Conservation (phyloP, 2,888 invertebrate genomes). For the Acanthoscelides obtectus region DNA sequence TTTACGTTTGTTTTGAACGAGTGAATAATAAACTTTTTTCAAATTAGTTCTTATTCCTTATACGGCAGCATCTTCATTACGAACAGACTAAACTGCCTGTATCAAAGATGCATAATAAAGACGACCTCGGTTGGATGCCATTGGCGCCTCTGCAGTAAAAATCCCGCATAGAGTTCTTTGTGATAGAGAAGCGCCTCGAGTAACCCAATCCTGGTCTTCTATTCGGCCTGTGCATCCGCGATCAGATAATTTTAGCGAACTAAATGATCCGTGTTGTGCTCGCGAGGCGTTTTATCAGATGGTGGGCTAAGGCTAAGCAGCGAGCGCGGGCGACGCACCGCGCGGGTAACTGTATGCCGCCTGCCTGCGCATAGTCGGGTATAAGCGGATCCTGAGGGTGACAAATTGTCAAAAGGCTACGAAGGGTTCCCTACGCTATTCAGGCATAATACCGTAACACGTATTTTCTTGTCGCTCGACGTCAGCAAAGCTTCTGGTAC, state of each 20-base stretch:
- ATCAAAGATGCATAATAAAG: background rate
- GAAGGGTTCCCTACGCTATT: no score
- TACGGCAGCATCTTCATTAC: no score
- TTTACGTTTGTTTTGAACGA: no score
- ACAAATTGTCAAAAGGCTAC: no score
- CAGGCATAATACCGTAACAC: no score
- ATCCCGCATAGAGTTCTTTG: background rate
- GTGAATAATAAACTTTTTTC: no score
- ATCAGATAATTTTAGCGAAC: conserved; percentile 24
- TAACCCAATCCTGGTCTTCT: conserved; percentile 16
- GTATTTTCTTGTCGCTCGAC: no score
- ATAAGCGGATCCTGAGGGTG: no score
- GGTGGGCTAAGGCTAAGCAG: background rate
- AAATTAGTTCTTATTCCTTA: no score
- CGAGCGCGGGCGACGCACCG: background rate
- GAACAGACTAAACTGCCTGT: background rate
- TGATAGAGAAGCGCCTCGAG: conserved; percentile 17
- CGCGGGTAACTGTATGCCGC: no score
- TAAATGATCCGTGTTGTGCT: conserved; percentile 22
- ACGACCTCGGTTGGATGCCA: background rate
- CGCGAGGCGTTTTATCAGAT: conserved; percentile 3
- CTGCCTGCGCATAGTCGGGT: no score
- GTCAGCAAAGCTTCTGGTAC: no score
- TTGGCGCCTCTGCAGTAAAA: background rate
- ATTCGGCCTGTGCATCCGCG: conserved; percentile 16